Base-by-base conservation (phyloP, 2,888 invertebrate species). In the Hirudinaria manillensis region DNA sequence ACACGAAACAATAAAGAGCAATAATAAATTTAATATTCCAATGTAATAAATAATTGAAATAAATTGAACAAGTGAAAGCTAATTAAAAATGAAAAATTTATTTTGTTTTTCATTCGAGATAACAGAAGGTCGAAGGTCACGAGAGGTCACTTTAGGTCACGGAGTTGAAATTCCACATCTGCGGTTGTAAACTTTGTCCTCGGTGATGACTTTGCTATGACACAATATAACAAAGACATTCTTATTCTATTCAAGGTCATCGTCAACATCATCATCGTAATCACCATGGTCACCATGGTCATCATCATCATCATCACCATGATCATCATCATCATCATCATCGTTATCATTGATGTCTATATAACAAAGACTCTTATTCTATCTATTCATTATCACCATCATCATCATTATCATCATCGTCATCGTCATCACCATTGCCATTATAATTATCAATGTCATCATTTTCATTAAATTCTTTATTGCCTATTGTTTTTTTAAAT, bases 231-330 rank as follows among this genome's bases (percentile, higher is more conserved):
- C 4, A 38, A 38, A 3, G 38, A 45, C 45, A 1, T 45, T 45
- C 45, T 6, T 10, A 45, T 45, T 45, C 4, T 45, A 45, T 53
- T 53, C 53, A 53, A 16, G 13, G 53, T 53, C 53, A 53, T 53
- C 53, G 53, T 53, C 53, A 53, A 16, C 53, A 53, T 53, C 53
- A 53, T 53, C 53, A 53, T 27, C 27, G 24, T 24, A 13, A 36
- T 38, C 6, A 36, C 45, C 38, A n/a, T n/a, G n/a, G n/a, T n/a
- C n/a, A n/a, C n/a, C n/a, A n/a, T n/a, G n/a, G n/a, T n/a, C n/a
- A n/a, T 27, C 45, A 36, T 45, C 68, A 68, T 68, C 68, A 29
- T 68, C 34, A 68, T 68, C 68, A 68, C 34, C 68, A 32, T 68
- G 13, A 29, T 68, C 68, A 34, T 68, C 34, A 68, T 68, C 27